Percentiles rank a stretch among this genome's conserved stretches.
Conservation (phyloP, 2,113 vertebrate genomes). For the Tachysurus fulvidraco region DNA sequence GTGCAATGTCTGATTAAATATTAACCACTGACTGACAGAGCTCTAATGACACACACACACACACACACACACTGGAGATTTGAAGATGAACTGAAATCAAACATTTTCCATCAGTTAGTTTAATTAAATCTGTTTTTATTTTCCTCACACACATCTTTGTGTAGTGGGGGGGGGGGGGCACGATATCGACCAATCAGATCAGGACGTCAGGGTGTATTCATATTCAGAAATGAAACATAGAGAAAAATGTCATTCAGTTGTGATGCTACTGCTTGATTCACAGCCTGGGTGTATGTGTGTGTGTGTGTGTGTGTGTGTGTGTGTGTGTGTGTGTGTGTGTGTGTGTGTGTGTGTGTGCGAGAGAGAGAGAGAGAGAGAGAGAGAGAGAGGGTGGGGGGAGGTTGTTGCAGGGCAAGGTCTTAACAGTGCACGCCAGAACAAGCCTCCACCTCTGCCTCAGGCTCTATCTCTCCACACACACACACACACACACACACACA, state of each 20-base stretch:
- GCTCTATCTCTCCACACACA: slow-evolving; percentile 35
- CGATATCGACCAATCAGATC: background rate
- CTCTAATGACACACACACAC: background rate
- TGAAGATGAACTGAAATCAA: background rate
- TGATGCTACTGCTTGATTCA: slow-evolving; percentile 5
- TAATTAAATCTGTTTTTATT: background rate
- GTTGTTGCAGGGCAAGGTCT: slow-evolving; percentile 48
- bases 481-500: slow-evolving; percentile 25
- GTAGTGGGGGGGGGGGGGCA: background rate
- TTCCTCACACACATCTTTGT: background rate
- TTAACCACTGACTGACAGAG: background rate
- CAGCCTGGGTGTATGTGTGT: slow-evolving; percentile 7
- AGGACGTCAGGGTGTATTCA: background rate
- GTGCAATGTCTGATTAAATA: slow-evolving; percentile 13
- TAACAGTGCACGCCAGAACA: slow-evolving; percentile 66
- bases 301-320: too few species aligned
- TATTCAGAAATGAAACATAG: background rate
- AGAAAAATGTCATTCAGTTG: background rate
- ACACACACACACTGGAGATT: too few species aligned
- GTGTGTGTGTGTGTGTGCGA: slow-evolving; percentile 33
- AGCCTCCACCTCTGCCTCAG: slow-evolving; percentile 57
- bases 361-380: slow-evolving; percentile 1
- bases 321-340: slow-evolving; percentile 37
- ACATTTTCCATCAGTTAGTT: background rate
- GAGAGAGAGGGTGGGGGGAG: background rate